phyloP scores from a whole-genome alignment of 2,113 vertebrate genomes.

The Poicephalus gulielmi region DNA sequence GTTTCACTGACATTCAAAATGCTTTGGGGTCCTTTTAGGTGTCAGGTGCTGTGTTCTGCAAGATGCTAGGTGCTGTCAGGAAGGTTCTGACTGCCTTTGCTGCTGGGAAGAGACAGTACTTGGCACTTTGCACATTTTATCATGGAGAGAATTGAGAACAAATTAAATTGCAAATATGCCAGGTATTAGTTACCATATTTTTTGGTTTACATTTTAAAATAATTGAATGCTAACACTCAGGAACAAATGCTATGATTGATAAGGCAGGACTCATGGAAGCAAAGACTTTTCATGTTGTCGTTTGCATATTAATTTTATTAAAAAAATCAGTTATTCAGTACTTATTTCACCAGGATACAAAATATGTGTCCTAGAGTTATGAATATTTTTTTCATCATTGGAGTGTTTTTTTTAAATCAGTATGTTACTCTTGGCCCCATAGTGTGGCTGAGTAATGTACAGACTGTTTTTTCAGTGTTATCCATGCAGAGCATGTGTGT shows the following conservation, averaged over 20 bases:
- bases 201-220: neutral
- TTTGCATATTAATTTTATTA: neutral
- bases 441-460: neutral
- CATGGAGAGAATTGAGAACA: neutral
- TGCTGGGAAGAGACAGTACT: neutral
- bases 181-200: neutral
- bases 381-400: neutral
- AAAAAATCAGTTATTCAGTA: neutral
- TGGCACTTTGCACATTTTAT: neutral
- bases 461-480: neutral
- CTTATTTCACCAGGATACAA: neutral
- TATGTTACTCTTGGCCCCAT: neutral
- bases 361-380: neutral
- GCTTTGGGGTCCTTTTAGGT: neutral
- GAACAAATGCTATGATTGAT: neutral
- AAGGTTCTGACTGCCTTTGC: neutral
- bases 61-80: neutral
- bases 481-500: neutral
- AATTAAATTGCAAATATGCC: neutral
- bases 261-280: neutral
- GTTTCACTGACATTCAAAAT: neutral
- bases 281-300: neutral
- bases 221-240: neutral
- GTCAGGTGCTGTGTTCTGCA: neutral
- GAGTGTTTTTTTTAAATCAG: neutral